Base-by-base conservation (phyloP, 1,140 invertebrate species). In the Hylaeus anthracinus region DNA sequence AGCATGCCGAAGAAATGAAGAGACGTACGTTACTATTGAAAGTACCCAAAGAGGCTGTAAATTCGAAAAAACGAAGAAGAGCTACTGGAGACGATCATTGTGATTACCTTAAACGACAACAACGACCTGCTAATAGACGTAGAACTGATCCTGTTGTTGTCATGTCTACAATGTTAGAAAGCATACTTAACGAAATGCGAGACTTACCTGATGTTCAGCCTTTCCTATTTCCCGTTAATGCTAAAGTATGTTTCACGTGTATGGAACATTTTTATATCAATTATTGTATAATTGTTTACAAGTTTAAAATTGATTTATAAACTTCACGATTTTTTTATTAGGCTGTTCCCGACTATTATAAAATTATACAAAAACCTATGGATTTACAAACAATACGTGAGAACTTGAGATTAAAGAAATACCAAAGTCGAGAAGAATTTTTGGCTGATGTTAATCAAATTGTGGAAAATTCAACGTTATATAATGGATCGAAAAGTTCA, bases 91-190 rank as follows among this genome's bases (percentile, higher is more conserved):
- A 97, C 71, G 95, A 97, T 67, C 97, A 98, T 79, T 98, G 97
- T 92, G 98, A 99, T 94, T 99, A 99, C 90, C 93, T 99, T 1
- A 98, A 98, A 87, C 96, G 96, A 73, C 97, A 97, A 37, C 96
- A 96, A 61, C 96, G 97, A 85, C 97, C 97, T 0, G 97, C 98
- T 0, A 99, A 99, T 92, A 94, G 99, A 45, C 94, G 98, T n/a
- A 94, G 99, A 72, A 99, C 99, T 1, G 98, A 99, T 94, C 99
- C 99, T 0, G 96, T 99, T 0, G 98, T 99, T 12, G 98, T 98
- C 0, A 94, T 99, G 82, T 98, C 98, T 0, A 98, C 97, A 1
- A 96, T 99, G 75, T 94, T 99, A 58, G 98, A 99, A 91, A 95
- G 96, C 26, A 98, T 99, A 81, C 93, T 99, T 0, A 99, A 98